Conservation (phyloP, 1,140 invertebrate genomes). For the Lithobius niger region DNA sequence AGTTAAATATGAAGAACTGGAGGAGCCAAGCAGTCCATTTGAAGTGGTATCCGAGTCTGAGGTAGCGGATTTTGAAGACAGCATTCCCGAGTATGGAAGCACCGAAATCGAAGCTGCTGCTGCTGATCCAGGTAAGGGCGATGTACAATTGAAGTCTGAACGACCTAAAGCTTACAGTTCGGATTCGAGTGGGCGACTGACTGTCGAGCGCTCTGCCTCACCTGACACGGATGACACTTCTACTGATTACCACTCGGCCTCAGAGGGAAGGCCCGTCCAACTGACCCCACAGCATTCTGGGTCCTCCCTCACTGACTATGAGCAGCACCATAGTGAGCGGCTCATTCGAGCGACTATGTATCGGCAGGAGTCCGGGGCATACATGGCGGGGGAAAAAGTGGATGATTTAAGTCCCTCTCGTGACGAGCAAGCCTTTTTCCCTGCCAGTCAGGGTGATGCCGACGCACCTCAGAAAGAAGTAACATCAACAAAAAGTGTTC, state of each 20-base stretch:
- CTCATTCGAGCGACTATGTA: not conserved
- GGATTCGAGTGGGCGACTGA: not conserved
- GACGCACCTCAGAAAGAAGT: too few species aligned
- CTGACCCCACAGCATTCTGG: not conserved
- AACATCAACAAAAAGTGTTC: too few species aligned
- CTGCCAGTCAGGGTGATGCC: too few species aligned
- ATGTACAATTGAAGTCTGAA: not conserved
- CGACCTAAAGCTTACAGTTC: not conserved
- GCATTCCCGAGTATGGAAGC: not conserved
- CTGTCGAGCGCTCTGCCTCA: not conserved
- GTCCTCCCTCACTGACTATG: not conserved
- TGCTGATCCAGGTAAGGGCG: not conserved
- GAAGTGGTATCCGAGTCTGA: slow-evolving; percentile 32
- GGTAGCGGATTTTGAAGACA: slow-evolving; percentile 23
- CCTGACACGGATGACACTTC: slow-evolving; percentile 3
- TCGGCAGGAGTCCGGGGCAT: slow-evolving; percentile 8
- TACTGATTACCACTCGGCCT: slow-evolving; percentile 2
- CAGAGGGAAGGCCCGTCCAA: not conserved
- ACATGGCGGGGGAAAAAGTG: slow-evolving; percentile 5
- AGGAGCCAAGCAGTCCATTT: slow-evolving; percentile 29
- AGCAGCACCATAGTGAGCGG: not conserved
- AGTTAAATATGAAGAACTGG: slow-evolving; percentile 13
- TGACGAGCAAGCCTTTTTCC: too few species aligned
- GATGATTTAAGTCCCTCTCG: slow-evolving; percentile 4
- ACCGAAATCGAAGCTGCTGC: not conserved